phyloP scores from a whole-genome alignment of 2,888 invertebrate genomes.

The Caenorhabditis sp. region DNA sequence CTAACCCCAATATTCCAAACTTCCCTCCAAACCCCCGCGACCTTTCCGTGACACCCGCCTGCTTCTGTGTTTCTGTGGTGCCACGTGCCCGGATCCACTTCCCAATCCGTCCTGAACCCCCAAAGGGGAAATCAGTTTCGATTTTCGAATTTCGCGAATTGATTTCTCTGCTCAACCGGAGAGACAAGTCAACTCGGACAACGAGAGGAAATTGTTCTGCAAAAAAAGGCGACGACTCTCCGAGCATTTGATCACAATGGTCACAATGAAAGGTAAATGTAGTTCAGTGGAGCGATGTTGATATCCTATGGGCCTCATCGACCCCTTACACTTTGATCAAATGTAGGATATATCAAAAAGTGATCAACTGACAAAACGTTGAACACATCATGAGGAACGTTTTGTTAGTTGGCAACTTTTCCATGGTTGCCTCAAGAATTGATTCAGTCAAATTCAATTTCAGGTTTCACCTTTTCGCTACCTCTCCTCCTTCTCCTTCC shows the following conservation, averaged over 20 bases:
- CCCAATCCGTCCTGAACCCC: not conserved
- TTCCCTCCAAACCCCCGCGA: too few species aligned
- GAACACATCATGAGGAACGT: too few species aligned
- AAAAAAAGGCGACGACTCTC: not conserved
- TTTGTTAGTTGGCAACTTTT: too few species aligned
- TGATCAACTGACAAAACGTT: too few species aligned
- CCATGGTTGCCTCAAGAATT: too few species aligned
- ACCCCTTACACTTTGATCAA: too few species aligned
- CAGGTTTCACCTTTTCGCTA: conserved; percentile 27
- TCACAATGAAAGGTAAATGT: conserved; percentile 19
- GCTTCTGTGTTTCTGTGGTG: not conserved
- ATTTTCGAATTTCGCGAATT: conserved; percentile 2
- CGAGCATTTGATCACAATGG: conserved; percentile 15
- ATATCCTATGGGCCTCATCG: too few species aligned
- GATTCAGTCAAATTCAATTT: not conserved
- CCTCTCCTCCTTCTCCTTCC: conserved; percentile 7
- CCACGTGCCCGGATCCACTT: not conserved
- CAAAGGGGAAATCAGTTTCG: not conserved
- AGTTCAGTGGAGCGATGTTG: too few species aligned
- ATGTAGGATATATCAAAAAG: too few species aligned
- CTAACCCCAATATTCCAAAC: too few species aligned
- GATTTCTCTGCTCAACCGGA: conserved; percentile 3
- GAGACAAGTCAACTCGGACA: not conserved
- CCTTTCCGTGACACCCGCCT: too few species aligned
- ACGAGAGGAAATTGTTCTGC: not conserved